Evolutionary conservation across 2,797 vertebrate species (phyloP), one percentile per base, ranked within the genome.

Genomic region (Onychomys leucogaster): DNA sequence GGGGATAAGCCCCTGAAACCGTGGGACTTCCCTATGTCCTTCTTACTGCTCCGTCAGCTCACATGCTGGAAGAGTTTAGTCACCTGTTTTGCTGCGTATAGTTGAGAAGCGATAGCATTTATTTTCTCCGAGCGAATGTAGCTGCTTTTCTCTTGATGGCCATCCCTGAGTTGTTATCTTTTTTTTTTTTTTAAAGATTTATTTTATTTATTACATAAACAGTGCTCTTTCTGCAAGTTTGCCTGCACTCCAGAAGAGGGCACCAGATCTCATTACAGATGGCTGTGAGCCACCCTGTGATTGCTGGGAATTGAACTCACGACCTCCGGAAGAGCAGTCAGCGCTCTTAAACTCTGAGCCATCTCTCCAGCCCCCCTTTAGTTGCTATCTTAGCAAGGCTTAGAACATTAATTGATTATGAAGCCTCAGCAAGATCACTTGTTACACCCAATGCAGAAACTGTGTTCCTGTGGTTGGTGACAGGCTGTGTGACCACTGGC

Each of bases 121-220:
- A 85, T 94, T 94, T 94, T 92, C 89, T 94, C 90, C 80, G 90
- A 71, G 43, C 86, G 90, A 67, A 96, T 85, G 88, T 94, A 87
- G 67, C 96, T 96, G 69, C 67, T 73, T 94, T 91, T 76, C 87
- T 76, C 82, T 81, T 94, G 83, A 32, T 49, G 75, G 10, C 63
- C 85, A 23, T 95, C 61, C 57, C 43, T 97, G 94, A 94, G 85
- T 86, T 83, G 81, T 46, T 90, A 78, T 91, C 96, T 94, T 96
- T n/a, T n/a, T n/a, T n/a, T n/a, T n/a, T n/a, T n/a, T n/a, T n/a
- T n/a, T n/a, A n/a, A n/a, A n/a, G n/a, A n/a, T n/a, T n/a, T n/a
- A n/a, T n/a, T n/a, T n/a, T n/a, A n/a, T n/a, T n/a, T n/a, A n/a
- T n/a, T n/a, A n/a, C n/a, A n/a, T n/a, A n/a, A n/a, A n/a, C n/a